Evolutionary conservation across 2,888 invertebrate species (phyloP), one percentile per base, ranked within the genome.

Genomic region (Eupithecia pulchellata): DNA sequence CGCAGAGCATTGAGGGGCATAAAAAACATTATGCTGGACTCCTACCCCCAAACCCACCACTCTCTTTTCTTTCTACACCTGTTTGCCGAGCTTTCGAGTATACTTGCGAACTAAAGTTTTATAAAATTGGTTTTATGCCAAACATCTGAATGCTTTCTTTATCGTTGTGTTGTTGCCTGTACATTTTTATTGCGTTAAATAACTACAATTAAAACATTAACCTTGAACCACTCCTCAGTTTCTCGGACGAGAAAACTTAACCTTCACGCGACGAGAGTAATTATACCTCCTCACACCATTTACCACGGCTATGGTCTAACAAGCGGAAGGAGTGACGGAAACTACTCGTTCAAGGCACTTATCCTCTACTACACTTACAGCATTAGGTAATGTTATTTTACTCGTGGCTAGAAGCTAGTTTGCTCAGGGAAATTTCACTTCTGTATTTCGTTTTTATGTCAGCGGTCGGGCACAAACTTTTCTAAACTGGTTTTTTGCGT

Each of bases 291-390:
- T 82, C 81, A 80, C 75, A 81, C 82, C 79, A 83, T 85, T 87
- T 86, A 88, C 82, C 81, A 76, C 77, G 83, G 79, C 34, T 20
- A 57, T 17, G 42, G 29, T 29, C 27, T 57, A 57, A 88, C 88
- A 80, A 76, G 87, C 91, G 91, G 92, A 92, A 92, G 78, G 91
- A 93, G 87, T 91, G 83, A 82, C 84, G 84, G 79, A 84, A 83
- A 79, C 81, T 82, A 80, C 80, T 77, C 79, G 75, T 81, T 89
- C 91, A 91, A 92, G 91, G 91, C 82, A 79, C 79, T 57, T 64
- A 67, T 64, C 64, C 39, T 69, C 60, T 58, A 58, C n/a, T n/a
- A 64, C 13, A 25, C 25, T 66, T 36, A 61, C 34, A 20, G 61
- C 61, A 36, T 34, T 34, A 34, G 14, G 14, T 29, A n/a, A 29